These are phyloP conservation scores for Rambutsinella grinnellia DNA, from an alignment of 2,888 invertebrate genomes.

Conservation along the genomic window DNA sequence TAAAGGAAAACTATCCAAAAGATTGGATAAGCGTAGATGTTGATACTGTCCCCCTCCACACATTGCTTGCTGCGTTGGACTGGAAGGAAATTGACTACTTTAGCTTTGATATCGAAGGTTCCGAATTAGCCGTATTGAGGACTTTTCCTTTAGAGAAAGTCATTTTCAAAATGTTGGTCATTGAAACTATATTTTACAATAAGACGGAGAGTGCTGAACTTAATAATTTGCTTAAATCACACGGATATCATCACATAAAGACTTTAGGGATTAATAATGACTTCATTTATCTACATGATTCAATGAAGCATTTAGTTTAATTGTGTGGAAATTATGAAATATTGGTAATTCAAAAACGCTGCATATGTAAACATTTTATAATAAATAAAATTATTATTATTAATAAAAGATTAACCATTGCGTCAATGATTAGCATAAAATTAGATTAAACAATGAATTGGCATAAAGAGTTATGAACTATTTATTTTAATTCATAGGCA, in stretches of 20 bases:
- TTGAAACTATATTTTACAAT: conserved; percentile 8
- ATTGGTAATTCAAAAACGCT: too few relatives aligned
- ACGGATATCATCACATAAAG: not conserved
- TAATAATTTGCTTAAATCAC: not conserved
- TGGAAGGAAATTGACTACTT: conserved; percentile 9
- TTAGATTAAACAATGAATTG: too few relatives aligned
- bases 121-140: conserved; percentile 4
- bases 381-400: too few relatives aligned
- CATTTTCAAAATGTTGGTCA: conserved; percentile 5
- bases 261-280: not conserved
- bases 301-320: too few relatives aligned
- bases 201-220: not conserved
- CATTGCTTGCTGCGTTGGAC: conserved; percentile 2
- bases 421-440: too few relatives aligned
- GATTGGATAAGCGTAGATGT: conserved; percentile 12
- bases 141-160: conserved; percentile 11
- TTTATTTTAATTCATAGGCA: too few relatives aligned
- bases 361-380: too few relatives aligned
- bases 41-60: conserved; percentile 5
- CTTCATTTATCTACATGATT: conserved; percentile 15
- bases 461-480: too few relatives aligned
- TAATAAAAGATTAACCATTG: too few relatives aligned
- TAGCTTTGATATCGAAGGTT: conserved; percentile 16
- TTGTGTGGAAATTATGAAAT: too few relatives aligned
- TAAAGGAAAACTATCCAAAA: too few relatives aligned